Evolutionary conservation across 2,113 vertebrate genomes (phyloP).

Genomic region (Taurulus bubalis): DNA sequence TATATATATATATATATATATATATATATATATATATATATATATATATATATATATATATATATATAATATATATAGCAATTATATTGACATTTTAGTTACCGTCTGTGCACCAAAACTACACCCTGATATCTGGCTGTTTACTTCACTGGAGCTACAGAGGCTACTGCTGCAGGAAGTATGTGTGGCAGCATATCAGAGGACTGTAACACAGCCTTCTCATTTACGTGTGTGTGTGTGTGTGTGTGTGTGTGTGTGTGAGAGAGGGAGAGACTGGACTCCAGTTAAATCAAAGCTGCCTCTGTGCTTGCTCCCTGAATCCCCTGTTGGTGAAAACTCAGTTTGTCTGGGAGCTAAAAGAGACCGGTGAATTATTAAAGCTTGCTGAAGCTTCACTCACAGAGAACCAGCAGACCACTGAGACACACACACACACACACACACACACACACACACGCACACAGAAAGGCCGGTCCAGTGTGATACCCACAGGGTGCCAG

Average conservation of each 20-base stretch:
- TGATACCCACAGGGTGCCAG: slow-evolving; percentile 53
- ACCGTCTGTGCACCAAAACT: no score
- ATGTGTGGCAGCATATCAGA: slow-evolving; percentile 33
- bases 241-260: slow-evolving; percentile 12
- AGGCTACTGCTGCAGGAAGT: slow-evolving; percentile 27
- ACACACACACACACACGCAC: slow-evolving; percentile 16
- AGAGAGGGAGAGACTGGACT: slow-evolving; percentile 41
- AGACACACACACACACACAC: slow-evolving; percentile 42
- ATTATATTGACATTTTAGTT: no score
- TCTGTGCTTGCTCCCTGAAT: slow-evolving; percentile 59
- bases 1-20: no score
- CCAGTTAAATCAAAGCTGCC: slow-evolving; percentile 75
- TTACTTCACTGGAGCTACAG: no score
- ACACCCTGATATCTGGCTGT: no score
- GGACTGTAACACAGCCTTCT: slow-evolving; percentile 4
- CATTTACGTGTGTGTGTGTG: slow-evolving; percentile 3
- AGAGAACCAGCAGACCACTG: slow-evolving; percentile 65
- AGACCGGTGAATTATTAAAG: slow-evolving; percentile 79
- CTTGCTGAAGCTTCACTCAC: slow-evolving; percentile 70
- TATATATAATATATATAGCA: no score
- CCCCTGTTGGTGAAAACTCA: slow-evolving; percentile 70
- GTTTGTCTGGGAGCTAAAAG: slow-evolving; percentile 78
- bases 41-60: no score
- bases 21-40: no score
- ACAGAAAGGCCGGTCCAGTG: slow-evolving; percentile 51